Evolutionary conservation across 2,888 invertebrate genomes (phyloP), one percentile per base, ranked within the genome.

Genomic region (Drosophila eohydei): DNA sequence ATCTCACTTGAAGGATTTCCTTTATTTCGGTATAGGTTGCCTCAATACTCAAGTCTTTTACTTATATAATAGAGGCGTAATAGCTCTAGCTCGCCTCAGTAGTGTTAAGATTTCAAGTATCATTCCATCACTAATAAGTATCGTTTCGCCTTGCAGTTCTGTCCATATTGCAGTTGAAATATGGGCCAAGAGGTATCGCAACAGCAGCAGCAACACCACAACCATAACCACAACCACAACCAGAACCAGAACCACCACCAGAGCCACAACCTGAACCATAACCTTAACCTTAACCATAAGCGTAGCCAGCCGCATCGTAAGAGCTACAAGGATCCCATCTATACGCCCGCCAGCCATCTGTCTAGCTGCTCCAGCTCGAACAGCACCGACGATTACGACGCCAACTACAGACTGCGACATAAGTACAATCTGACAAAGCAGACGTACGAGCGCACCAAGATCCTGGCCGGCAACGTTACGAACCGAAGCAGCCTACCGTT

Each of bases 151-250:
- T 69, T 85, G 6, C 80, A 83, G 83, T 75, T 86, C 81, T 67
- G 78, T 83, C 81, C 80, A 83, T 90, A 86, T 81, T 87, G 73
- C 79, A 72, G 83, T 81, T 84, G 70, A 92, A 93, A 92, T 92
- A 93, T 93, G 93, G 93, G 93, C 91, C 93, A 93, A 89, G 93
- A 93, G 92, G 92, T 93, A 92, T 93, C 93, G 71, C 91, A 93
- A 65, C 92, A 92, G 82, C 86, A 91, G 87, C 91, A 89, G 75
- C 90, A 90, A 78, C 78, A 71, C 74, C 87, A 84, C 48, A 81
- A 75, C 70, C 74, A 73, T 2, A 82, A 75, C 71, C 67, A 61
- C n/a, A 74, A 30, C 74, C 68, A 62, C 0, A 54, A 40, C 52
- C 90, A 90, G 4, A 72, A 32, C 74, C 70, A 54, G 4, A 75